Base-by-base conservation (phyloP, 2,113 vertebrate genomes). In the Misgurnus mizolepis region DNA sequence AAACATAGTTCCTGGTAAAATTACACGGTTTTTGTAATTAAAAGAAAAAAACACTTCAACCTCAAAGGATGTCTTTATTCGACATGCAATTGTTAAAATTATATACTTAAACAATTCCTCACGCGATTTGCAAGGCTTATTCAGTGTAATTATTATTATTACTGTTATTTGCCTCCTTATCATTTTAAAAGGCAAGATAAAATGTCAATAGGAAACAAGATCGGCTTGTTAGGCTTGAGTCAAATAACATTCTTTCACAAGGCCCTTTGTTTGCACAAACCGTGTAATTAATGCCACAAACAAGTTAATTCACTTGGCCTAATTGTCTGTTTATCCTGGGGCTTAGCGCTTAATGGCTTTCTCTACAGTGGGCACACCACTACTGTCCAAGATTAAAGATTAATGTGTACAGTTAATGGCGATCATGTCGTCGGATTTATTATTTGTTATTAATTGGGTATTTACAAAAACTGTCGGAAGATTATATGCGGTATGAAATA, bases 241-340 rank as follows among this genome's bases (percentile, higher is more conserved):
- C 67, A 76, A 84, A 85, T 77, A 76, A 75, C 82, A 87, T 87
- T 87, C 82, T 80, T 87, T 80, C 72, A 85, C 81, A 80, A 55
- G 68, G 62, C 78, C 80, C 72, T 84, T 84, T 85, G 82, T 87
- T 87, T 84, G 82, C 72, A 83, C 84, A 84, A 84, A 83, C 80
- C 81, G 72, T 87, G 86, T 87, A 85, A 87, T 87, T 87, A 87
- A 84, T 83, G 82, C 86, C 76, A 81, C 78, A 84, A 87, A 87
- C 82, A 87, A 82, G 84, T 87, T 81, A 85, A 87, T 84, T 87
- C 84, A 87, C 78, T 83, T 82, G 86, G 86, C 71, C 78, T 85
- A 83, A 87, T 87, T 82, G 84, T 84, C 73, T 87, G 82, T 85
- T 87, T 85, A 84, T 84, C 82, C 84, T 80, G 76, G 78, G 82